A percentile compares a stretch with the other conserved stretches of the same genome.
Conservation (phyloP, 1,140 invertebrate species). For the Ctenoplectra terminalis region DNA sequence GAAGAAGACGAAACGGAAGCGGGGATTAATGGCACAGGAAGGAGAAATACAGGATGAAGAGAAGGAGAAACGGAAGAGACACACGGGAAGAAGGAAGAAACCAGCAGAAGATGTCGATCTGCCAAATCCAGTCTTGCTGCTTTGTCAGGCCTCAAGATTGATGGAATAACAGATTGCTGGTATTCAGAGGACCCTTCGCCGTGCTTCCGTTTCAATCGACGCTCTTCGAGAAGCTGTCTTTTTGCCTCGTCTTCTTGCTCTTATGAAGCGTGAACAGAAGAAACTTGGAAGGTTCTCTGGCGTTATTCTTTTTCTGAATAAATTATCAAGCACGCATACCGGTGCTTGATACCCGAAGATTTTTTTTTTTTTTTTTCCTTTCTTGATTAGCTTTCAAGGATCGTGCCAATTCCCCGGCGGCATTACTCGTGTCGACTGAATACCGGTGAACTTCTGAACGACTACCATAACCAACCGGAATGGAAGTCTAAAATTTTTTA, state of each 20-base stretch:
- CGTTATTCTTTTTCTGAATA: constrained; percentile 12
- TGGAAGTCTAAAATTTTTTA: no score
- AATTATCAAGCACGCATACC: constrained; percentile 2
- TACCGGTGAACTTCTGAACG: no score
- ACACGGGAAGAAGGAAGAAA: background rate
- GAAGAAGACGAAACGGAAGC: no score
- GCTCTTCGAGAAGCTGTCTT: background rate
- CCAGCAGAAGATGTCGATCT: background rate
- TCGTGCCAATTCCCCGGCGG: background rate
- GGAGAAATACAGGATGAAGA: no score
- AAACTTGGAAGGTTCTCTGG: background rate
- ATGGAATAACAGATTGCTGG: constrained; percentile 40
- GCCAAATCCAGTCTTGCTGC: constrained; percentile 22
- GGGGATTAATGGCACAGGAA: no score
- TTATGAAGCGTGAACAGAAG: background rate
- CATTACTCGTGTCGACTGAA: background rate
- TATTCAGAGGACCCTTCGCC: constrained; percentile 7
- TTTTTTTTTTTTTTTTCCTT: background rate
- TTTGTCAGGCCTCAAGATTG: constrained; percentile 20
- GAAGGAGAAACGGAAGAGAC: background rate
- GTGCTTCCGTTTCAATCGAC: background rate
- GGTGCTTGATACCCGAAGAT: background rate
- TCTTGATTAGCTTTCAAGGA: background rate
- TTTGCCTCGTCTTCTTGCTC: background rate
- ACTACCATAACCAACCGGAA: no score